Evolutionary conservation across 2,113 vertebrate species (phyloP), one percentile per base, ranked within the genome.

Genomic region (Mixornis gularis): DNA sequence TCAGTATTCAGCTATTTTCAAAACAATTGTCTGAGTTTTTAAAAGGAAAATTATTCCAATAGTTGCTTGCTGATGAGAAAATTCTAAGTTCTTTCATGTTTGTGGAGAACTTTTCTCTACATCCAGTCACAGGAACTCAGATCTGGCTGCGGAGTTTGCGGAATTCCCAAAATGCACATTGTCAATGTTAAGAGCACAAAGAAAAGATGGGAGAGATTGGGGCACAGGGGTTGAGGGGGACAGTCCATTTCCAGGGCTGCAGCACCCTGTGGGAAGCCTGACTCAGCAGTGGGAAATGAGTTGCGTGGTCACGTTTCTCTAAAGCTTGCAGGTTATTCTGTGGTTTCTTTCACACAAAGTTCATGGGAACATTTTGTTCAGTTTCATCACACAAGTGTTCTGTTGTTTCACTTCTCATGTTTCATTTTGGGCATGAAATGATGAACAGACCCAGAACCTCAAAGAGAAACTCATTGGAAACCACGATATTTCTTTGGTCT

Each of bases 381-480:
- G 55, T 93, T 94, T 89, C 89, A 87, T 71, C 71, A 89, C 85
- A 94, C 64, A 52, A 92, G 79, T 70, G 79, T 70, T 80, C 78
- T 90, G 74, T 2, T 89, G 85, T 94, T 82, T 82, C 51, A 56
- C 74, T 89, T 92, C 91, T 93, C 68, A 10, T 68, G 73, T 96
- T 96, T 96, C 91, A 52, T 82, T 91, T 95, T 91, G 91, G 82
- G 81, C 89, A 94, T 85, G 68, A 93, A 89, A 91, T 79, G 79
- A 91, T 71, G 89, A 96, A 93, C 89, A 92, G 94, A 89, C 87
- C 36, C 94, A 92, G 85, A 82, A 94, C 36, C 89, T 96, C 95
- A 93, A 96, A 89, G 63, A 74, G 59, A 91, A 92, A 92, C 60
- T 87, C 68, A 13, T 24, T 92, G 91, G 55, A 95, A 96, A 94